These are phyloP conservation scores for Dastarcus helophoroides DNA, from an alignment of 2,888 invertebrate genomes.

Conservation along the genomic window DNA sequence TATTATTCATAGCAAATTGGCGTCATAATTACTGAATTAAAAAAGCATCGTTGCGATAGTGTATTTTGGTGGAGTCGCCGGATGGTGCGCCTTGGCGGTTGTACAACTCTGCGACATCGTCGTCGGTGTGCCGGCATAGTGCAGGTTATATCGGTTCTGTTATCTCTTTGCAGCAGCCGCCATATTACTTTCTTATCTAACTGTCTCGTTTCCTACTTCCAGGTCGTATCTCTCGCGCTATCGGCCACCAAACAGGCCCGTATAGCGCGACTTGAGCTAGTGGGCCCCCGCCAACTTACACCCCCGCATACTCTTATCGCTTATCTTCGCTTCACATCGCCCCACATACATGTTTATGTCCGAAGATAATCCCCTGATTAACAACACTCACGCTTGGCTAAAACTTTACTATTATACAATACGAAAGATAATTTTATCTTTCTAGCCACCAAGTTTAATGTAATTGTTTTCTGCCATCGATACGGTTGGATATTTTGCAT, in stretches of 20 bases:
- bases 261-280: constrained; percentile 9
- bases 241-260: constrained; percentile 30
- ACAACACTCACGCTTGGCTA: no score
- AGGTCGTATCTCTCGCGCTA: constrained; percentile 35
- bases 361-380: constrained; percentile 10
- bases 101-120: constrained; percentile 4
- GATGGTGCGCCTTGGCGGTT: neutral
- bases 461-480: no score
- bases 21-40: no score
- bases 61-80: constrained; percentile 1
- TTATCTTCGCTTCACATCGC: constrained; percentile 10
- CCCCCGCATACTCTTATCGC: constrained; percentile 5
- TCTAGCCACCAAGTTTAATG: no score
- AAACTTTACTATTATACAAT: no score
- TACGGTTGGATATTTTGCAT: no score
- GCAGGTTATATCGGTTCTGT: constrained; percentile 31
- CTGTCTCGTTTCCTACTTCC: constrained; percentile 37
- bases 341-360: constrained; percentile 12
- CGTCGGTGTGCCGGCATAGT: no score
- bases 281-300: constrained; percentile 4
- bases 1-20: no score
- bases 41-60: no score
- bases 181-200: constrained; percentile 37
- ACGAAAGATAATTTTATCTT: no score
- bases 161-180: constrained; percentile 35